These are phyloP conservation scores for Ibycter americanus DNA, from an alignment of 2,797 vertebrate genomes.

Conservation along the genomic window DNA sequence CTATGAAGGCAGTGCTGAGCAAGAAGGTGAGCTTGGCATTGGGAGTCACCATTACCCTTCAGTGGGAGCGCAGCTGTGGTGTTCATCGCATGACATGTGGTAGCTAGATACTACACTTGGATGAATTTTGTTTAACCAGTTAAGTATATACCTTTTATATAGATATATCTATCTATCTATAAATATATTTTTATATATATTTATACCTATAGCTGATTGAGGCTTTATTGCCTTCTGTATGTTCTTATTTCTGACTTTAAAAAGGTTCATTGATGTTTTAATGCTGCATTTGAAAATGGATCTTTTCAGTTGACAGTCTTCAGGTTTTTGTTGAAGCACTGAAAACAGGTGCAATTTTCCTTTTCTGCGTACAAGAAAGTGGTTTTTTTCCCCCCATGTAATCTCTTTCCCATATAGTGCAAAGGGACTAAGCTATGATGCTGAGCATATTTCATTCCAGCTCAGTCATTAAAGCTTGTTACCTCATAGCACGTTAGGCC, in stretches of 20 bases:
- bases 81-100: background rate
- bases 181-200: no score
- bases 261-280: background rate
- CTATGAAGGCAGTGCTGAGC: background rate
- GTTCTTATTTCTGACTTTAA: background rate
- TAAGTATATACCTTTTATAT: background rate
- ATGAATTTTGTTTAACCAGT: background rate
- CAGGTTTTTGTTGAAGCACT: background rate
- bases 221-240: background rate
- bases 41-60: background rate
- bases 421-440: background rate
- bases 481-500: background rate
- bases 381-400: background rate
- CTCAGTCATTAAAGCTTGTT: background rate
- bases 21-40: fast-evolving
- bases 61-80: background rate
- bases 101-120: fast-evolving
- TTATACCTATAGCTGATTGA: background rate
- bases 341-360: background rate
- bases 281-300: background rate
- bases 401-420: background rate
- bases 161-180: no score
- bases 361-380: background rate
- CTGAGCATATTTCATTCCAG: background rate
- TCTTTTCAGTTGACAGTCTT: background rate